Evolutionary conservation across 2,888 invertebrate species (phyloP).

Genomic region (Protodeltote pygarga): DNA sequence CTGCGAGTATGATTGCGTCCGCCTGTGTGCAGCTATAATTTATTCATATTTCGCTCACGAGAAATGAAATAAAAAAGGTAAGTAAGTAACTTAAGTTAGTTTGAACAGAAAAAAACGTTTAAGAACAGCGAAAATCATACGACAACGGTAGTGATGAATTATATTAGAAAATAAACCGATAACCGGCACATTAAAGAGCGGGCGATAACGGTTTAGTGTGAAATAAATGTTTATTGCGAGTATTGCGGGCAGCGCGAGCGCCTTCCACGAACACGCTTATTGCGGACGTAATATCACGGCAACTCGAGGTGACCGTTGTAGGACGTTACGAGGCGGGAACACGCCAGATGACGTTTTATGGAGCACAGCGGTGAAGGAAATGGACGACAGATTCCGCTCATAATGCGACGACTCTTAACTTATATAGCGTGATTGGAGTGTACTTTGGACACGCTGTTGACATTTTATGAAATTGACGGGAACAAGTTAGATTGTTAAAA

Average conservation of each 20-base stretch:
- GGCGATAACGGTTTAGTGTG: slow-evolving; percentile 27
- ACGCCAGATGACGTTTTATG: slow-evolving; percentile 2
- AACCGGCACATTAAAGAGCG: slow-evolving; percentile 2
- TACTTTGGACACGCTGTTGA: too few relatives aligned
- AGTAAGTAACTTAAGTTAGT: too few relatives aligned
- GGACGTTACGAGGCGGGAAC: not conserved
- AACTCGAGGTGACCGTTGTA: not conserved
- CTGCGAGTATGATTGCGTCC: too few relatives aligned
- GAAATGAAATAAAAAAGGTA: too few relatives aligned
- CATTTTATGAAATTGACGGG: too few relatives aligned
- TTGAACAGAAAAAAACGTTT: not conserved
- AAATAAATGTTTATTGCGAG: slow-evolving; percentile 27
- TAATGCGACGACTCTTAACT: not conserved
- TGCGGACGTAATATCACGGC: not conserved
- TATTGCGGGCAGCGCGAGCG: slow-evolving; percentile 1
- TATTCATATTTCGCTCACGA: slow-evolving; percentile 11
- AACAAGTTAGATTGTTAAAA: too few relatives aligned
- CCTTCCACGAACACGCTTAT: not conserved
- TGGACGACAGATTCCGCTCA: slow-evolving; percentile 1
- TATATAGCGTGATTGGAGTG: not conserved
- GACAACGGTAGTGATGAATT: slow-evolving; percentile 5
- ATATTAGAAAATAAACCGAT: slow-evolving; percentile 12
- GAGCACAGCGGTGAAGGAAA: slow-evolving; percentile 1
- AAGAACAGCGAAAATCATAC: not conserved
- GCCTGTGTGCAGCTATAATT: too few relatives aligned